These are phyloP conservation scores for Limnothrissa miodon DNA, from an alignment of 2,113 vertebrate genomes.

Conservation along the genomic window DNA sequence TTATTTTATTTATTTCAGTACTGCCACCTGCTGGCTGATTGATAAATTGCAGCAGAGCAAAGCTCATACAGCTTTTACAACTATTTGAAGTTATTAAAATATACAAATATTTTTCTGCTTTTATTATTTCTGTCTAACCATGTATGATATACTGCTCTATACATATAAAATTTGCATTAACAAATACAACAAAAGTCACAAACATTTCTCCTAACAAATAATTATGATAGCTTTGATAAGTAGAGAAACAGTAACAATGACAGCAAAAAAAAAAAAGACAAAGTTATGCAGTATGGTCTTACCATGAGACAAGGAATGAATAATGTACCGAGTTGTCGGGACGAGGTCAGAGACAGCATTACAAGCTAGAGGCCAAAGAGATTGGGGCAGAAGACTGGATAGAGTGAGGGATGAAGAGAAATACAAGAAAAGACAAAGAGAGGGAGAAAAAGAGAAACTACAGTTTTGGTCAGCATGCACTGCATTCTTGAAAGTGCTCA, in stretches of 20 bases:
- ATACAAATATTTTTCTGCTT: too few species aligned
- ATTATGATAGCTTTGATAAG: neutral
- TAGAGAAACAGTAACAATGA: neutral
- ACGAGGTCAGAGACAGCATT: constrained; percentile 30
- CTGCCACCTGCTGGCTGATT: too few species aligned
- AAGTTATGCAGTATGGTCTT: constrained; percentile 15
- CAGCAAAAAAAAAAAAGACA: neutral
- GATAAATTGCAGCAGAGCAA: too few species aligned
- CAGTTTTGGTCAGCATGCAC: constrained; percentile 35
- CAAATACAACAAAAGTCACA: neutral
- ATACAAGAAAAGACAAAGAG: neutral
- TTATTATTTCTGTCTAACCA: too few species aligned
- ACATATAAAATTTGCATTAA: too few species aligned
- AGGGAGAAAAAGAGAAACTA: neutral
- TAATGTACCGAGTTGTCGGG: constrained; percentile 5
- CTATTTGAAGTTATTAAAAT: too few species aligned
- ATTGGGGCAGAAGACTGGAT: neutral
- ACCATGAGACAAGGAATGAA: constrained; percentile 24
- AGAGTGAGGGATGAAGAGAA: neutral
- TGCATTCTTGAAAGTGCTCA: neutral
- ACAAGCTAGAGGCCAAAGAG: constrained; percentile 17
- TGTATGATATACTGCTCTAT: too few species aligned
- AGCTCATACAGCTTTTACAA: too few species aligned
- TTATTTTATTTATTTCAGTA: too few species aligned
- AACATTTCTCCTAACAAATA: neutral